Conservation (phyloP, 2,888 invertebrate species). For the Keiferia lycopersicella region DNA sequence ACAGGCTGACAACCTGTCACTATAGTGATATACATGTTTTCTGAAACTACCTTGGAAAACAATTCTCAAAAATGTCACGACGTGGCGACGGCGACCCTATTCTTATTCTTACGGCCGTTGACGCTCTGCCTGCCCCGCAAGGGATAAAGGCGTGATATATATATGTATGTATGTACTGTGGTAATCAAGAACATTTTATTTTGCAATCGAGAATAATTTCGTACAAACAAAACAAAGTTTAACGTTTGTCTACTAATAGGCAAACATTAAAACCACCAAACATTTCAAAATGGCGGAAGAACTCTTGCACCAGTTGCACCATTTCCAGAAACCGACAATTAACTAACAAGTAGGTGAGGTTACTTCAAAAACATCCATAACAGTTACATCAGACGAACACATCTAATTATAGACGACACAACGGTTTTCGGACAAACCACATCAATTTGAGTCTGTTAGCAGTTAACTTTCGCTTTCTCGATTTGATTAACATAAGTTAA, state of each 20-base stretch:
- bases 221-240: no score
- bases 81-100: no score
- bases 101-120: no score
- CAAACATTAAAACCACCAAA: neutral
- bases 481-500: slow-evolving; percentile 50
- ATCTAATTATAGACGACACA: slow-evolving; percentile 17
- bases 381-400: slow-evolving; percentile 1
- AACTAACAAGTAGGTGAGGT: neutral
- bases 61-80: no score
- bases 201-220: no score
- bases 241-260: neutral
- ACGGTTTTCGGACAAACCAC: slow-evolving; percentile 25
- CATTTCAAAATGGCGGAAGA: slow-evolving; percentile 1
- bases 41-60: no score
- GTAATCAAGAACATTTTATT: no score
- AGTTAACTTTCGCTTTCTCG: slow-evolving; percentile 51
- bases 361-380: neutral
- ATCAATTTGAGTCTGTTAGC: slow-evolving; percentile 30
- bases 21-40: no score
- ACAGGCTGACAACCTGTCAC: no score
- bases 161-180: no score
- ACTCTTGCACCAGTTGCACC: slow-evolving; percentile 9
- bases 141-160: no score
- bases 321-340: slow-evolving; percentile 1
- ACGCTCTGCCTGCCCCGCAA: no score